phyloP scores from a whole-genome alignment of 2,113 vertebrate species.

The Alouatta palliata region DNA sequence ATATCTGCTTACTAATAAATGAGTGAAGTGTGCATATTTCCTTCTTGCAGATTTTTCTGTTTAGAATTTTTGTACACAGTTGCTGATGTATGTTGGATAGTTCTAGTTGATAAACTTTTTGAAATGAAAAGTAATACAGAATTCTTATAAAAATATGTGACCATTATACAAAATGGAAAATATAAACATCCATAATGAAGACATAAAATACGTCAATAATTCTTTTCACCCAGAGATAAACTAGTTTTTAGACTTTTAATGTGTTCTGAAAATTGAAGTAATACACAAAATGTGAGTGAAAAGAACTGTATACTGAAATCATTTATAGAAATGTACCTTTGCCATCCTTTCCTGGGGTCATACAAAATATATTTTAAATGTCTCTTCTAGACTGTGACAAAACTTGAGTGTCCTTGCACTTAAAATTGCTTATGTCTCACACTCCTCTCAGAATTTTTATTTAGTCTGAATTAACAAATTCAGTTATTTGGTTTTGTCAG shows the following conservation, averaged over 20 bases:
- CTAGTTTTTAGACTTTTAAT: constrained; percentile 20
- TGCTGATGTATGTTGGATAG: background rate
- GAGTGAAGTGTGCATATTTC: background rate
- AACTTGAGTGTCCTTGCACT: background rate
- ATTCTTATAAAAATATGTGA: background rate
- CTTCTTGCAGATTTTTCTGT: background rate
- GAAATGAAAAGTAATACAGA: background rate
- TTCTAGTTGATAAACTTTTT: constrained; percentile 1
- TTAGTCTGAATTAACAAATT: background rate
- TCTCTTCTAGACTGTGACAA: background rate
- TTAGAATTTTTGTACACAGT: background rate
- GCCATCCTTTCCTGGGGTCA: background rate
- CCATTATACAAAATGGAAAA: background rate
- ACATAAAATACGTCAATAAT: background rate
- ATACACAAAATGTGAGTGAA: background rate
- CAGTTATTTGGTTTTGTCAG: background rate
- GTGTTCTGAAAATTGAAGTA: constrained; percentile 35
- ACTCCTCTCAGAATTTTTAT: background rate
- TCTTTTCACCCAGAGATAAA: background rate
- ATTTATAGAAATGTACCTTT: background rate
- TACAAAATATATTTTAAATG: constrained; percentile 9
- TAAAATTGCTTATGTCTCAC: background rate
- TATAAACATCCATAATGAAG: background rate
- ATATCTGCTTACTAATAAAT: background rate
- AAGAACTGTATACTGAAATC: background rate